These are phyloP conservation scores for Portevinia maculata DNA, from an alignment of 2,888 invertebrate genomes.

Conservation along the genomic window DNA sequence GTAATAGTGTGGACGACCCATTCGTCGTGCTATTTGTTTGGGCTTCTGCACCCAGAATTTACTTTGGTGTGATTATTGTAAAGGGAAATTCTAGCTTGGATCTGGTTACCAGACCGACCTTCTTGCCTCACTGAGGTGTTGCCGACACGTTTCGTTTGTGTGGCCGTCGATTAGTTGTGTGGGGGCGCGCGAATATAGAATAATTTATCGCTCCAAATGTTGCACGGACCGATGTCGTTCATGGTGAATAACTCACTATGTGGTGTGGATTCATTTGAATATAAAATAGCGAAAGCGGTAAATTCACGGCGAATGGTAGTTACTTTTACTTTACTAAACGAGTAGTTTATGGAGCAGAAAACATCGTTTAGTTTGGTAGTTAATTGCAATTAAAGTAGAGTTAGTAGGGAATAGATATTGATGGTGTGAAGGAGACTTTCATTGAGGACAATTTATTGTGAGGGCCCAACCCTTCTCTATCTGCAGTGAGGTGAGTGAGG, in stretches of 20 bases:
- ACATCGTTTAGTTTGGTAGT: constrained; percentile 51
- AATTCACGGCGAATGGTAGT: constrained; percentile 27
- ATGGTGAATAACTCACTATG: constrained; percentile 59
- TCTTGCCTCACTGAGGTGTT: constrained; percentile 53
- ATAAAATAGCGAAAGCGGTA: constrained; percentile 69
- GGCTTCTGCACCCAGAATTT: constrained; percentile 46
- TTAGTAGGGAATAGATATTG: constrained; percentile 20
- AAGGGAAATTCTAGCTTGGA: constrained; percentile 33
- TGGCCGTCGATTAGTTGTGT: constrained; percentile 13
- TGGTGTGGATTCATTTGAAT: constrained; percentile 65
- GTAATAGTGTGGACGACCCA: constrained; percentile 31
- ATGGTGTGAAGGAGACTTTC: background rate
- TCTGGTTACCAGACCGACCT: constrained; percentile 64
- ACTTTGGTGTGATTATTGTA: constrained; percentile 12
- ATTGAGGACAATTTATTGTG: too few relatives aligned
- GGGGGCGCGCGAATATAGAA: constrained; percentile 68
- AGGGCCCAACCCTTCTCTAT: too few relatives aligned
- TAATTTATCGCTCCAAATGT: constrained; percentile 65
- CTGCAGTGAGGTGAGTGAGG: too few relatives aligned
- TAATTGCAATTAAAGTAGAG: constrained; percentile 35
- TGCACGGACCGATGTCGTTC: constrained; percentile 40
- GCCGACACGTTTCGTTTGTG: constrained; percentile 18
- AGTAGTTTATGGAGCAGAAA: constrained; percentile 56
- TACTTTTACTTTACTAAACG: constrained; percentile 50
- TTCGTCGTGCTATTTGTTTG: constrained; percentile 44